Conservation (phyloP, 1,140 invertebrate genomes). For the Eurosta solidaginis region DNA sequence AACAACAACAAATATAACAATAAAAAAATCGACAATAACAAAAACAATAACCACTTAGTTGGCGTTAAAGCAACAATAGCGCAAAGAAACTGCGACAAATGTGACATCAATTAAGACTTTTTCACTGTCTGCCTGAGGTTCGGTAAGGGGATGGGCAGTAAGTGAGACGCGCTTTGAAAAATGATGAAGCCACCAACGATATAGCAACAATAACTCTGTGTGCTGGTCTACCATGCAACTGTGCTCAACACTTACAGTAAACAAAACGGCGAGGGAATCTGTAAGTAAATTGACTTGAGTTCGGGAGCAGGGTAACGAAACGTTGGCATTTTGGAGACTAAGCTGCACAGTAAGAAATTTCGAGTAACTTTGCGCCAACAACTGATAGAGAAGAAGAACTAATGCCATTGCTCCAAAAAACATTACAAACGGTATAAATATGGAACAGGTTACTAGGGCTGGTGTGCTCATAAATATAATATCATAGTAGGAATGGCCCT, state of each 20-base stretch:
- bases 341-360: too few relatives aligned
- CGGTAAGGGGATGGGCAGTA: neutral
- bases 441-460: too few relatives aligned
- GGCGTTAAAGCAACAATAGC: neutral
- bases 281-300: neutral
- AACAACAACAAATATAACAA: neutral
- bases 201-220: neutral
- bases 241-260: neutral
- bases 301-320: neutral
- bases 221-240: neutral
- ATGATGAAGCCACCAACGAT: slow-evolving; percentile 19
- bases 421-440: too few relatives aligned
- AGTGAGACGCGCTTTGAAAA: slow-evolving; percentile 11
- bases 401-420: too few relatives aligned
- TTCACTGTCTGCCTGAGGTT: neutral
- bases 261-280: neutral
- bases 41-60: too few relatives aligned
- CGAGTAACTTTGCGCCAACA: too few relatives aligned
- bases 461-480: too few relatives aligned
- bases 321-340: neutral
- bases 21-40: neutral
- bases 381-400: too few relatives aligned
- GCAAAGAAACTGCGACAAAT: slow-evolving; percentile 5
- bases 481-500: too few relatives aligned
- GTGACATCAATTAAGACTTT: slow-evolving; percentile 27